Conservation (phyloP, 2,113 vertebrate species). For the Prinia subflava region DNA sequence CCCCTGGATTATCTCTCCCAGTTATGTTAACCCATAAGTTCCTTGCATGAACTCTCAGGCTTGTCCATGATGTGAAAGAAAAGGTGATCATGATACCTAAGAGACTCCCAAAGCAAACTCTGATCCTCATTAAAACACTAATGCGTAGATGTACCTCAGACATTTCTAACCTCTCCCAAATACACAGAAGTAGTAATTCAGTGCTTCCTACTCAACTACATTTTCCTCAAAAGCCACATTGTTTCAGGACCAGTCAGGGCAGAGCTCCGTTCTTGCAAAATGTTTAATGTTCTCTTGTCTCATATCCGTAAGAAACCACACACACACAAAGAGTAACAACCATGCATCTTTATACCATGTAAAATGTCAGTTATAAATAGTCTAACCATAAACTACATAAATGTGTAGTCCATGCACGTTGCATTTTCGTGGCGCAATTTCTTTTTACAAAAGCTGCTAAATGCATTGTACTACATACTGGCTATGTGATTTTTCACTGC, state of each 20-base stretch:
- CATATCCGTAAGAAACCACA: neutral
- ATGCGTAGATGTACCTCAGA: neutral
- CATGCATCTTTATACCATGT: neutral
- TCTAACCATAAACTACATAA: neutral
- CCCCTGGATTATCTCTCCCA: neutral
- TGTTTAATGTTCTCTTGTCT: neutral
- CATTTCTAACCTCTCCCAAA: neutral
- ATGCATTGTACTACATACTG: neutral
- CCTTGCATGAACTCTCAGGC: neutral
- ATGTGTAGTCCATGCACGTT: neutral
- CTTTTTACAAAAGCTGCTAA: neutral
- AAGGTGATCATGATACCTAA: neutral
- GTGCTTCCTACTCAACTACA: neutral
- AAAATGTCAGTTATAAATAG: neutral
- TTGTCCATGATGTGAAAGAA: neutral
- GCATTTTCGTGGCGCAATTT: neutral
- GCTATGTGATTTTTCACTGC: neutral
- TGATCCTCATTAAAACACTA: neutral
- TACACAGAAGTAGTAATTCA: neutral
- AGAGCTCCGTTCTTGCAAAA: neutral
- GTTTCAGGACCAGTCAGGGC: neutral
- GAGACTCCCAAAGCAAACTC: neutral
- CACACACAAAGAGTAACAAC: neutral
- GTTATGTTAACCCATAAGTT: neutral
- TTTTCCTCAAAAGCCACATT: neutral